phyloP scores from a whole-genome alignment of 53 echinoderm and acorn worm species.

The Echinarachnius parma region DNA sequence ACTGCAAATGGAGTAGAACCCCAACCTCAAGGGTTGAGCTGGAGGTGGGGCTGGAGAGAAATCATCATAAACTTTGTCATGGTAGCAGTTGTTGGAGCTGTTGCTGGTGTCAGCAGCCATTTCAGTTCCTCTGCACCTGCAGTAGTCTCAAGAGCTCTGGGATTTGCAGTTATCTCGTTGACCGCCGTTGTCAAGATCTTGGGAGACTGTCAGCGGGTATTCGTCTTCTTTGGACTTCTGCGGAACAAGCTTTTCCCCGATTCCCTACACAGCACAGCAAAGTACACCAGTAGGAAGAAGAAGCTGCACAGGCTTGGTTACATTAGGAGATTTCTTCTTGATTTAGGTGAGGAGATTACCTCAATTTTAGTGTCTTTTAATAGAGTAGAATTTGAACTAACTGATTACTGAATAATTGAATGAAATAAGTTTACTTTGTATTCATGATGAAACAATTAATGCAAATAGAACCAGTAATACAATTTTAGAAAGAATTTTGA shows the following conservation, averaged over 20 bases:
- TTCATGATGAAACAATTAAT: background rate
- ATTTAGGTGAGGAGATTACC: slow-evolving; percentile 60
- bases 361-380: background rate
- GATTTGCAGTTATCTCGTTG: slow-evolving; percentile 58
- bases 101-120: slow-evolving; percentile 44
- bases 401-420: too few species aligned
- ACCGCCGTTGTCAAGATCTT: slow-evolving; percentile 59
- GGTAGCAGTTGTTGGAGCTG: slow-evolving; percentile 45
- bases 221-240: slow-evolving; percentile 69
- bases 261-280: slow-evolving; percentile 50
- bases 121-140: slow-evolving; percentile 27
- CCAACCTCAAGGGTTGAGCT: slow-evolving; percentile 47
- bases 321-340: slow-evolving; percentile 56
- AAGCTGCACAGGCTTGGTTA: slow-evolving; percentile 49
- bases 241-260: slow-evolving; percentile 80
- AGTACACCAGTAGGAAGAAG: slow-evolving; percentile 68
- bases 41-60: slow-evolving; percentile 73
- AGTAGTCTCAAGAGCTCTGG: slow-evolving; percentile 49
- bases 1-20: background rate
- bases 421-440: background rate
- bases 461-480: too few species aligned
- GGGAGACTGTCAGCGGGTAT: slow-evolving; percentile 68
- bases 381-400: background rate
- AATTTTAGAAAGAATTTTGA: too few species aligned
- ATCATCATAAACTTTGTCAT: slow-evolving; percentile 46